phyloP scores from a whole-genome alignment of 2,888 invertebrate genomes.

The Polyploca ridens region DNA sequence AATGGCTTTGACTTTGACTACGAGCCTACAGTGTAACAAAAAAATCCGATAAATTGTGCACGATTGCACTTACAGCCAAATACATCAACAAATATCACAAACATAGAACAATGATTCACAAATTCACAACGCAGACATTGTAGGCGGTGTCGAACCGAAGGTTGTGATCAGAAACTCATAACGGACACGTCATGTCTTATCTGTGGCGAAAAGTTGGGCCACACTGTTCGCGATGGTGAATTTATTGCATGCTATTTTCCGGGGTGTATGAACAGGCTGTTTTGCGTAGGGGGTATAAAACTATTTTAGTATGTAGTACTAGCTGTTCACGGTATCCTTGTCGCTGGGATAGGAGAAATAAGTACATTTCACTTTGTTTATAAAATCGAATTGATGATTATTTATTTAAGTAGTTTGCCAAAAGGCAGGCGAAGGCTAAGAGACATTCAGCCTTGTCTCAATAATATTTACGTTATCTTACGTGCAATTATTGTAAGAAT shows the following conservation, averaged over 20 bases:
- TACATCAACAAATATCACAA: not conserved
- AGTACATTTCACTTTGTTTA: too few relatives aligned
- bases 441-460: too few relatives aligned
- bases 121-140: slow-evolving; percentile 28
- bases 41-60: not conserved
- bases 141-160: slow-evolving; percentile 57
- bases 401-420: too few relatives aligned
- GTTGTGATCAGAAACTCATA: slow-evolving; percentile 75
- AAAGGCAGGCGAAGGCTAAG: too few relatives aligned
- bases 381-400: too few relatives aligned
- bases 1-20: too few relatives aligned
- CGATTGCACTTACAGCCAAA: not conserved
- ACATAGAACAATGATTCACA: slow-evolving; percentile 23
- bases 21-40: not conserved
- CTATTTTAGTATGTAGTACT: not conserved
- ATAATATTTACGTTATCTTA: too few relatives aligned
- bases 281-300: not conserved
- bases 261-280: not conserved
- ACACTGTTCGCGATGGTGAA: slow-evolving; percentile 23
- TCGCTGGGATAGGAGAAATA: too few relatives aligned
- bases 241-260: slow-evolving; percentile 7
- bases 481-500: too few relatives aligned
- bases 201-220: slow-evolving; percentile 59
- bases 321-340: too few relatives aligned
- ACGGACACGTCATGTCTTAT: slow-evolving; percentile 79